These are phyloP conservation scores for Synanthedon myopaeformis DNA, from an alignment of 2,888 invertebrate species.

Conservation along the genomic window DNA sequence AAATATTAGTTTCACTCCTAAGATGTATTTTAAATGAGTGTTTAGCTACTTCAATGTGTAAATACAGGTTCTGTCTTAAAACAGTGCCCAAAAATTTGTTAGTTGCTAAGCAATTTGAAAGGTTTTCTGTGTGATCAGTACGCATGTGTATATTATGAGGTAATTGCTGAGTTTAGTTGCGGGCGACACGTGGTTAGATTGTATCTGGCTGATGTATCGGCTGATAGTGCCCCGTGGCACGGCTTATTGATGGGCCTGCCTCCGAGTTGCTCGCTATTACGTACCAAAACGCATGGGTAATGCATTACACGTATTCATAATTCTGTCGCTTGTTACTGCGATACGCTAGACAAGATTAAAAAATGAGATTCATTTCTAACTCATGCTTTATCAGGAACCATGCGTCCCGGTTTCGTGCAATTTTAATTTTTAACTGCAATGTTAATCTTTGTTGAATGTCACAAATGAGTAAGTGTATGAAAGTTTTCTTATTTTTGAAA, in stretches of 20 bases:
- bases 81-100: background rate
- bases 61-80: background rate
- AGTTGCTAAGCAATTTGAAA: constrained; percentile 5
- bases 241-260: constrained; percentile 36
- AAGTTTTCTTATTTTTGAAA: no score
- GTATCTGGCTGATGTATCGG: constrained; percentile 51
- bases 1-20: no score
- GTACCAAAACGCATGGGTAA: constrained; percentile 14
- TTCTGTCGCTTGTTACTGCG: constrained; percentile 31
- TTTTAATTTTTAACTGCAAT: no score
- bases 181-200: constrained; percentile 39
- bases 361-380: background rate
- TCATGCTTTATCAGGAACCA: no score
- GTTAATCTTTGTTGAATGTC: no score
- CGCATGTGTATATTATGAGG: constrained; percentile 18
- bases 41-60: background rate
- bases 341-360: background rate
- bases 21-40: no score
- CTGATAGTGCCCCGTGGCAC: constrained; percentile 30
- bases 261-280: constrained; percentile 26
- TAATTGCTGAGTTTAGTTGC: constrained; percentile 48
- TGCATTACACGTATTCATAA: constrained; percentile 38
- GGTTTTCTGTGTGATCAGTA: constrained; percentile 1
- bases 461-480: no score
- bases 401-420: no score